These are phyloP conservation scores for Astatotilapia flaviijosephi DNA, from an alignment of 2,113 vertebrate genomes.

Conservation along the genomic window DNA sequence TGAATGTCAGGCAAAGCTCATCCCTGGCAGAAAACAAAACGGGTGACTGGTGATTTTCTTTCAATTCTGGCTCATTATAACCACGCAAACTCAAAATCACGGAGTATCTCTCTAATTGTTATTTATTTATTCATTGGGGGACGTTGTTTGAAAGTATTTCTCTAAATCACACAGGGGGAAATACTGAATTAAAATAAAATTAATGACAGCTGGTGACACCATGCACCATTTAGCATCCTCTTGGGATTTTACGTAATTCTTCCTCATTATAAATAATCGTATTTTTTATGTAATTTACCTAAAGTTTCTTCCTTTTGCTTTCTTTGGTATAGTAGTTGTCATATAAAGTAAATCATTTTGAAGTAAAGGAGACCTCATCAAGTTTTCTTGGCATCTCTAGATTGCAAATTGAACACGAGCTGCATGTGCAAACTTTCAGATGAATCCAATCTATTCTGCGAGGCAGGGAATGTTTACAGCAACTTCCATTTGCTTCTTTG, in stretches of 20 bases:
- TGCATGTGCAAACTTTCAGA: not conserved
- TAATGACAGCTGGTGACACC: not conserved
- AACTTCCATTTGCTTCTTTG: not conserved
- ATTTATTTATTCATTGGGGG: not conserved
- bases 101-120: not conserved
- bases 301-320: not conserved
- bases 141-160: not conserved
- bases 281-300: not conserved
- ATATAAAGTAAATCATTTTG: not conserved
- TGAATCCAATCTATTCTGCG: not conserved
- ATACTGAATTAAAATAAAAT: not conserved
- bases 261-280: not conserved
- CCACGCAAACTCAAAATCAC: not conserved
- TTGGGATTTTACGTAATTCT: not conserved
- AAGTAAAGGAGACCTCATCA: not conserved
- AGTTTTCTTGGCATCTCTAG: not conserved
- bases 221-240: not conserved
- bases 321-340: not conserved
- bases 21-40: fast-evolving
- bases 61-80: not conserved
- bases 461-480: not conserved
- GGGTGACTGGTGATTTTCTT: not conserved
- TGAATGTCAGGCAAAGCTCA: not conserved
- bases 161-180: not conserved
- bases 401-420: not conserved